Base-by-base conservation (phyloP, 2,113 vertebrate species). In the Agapornis roseicollis region DNA sequence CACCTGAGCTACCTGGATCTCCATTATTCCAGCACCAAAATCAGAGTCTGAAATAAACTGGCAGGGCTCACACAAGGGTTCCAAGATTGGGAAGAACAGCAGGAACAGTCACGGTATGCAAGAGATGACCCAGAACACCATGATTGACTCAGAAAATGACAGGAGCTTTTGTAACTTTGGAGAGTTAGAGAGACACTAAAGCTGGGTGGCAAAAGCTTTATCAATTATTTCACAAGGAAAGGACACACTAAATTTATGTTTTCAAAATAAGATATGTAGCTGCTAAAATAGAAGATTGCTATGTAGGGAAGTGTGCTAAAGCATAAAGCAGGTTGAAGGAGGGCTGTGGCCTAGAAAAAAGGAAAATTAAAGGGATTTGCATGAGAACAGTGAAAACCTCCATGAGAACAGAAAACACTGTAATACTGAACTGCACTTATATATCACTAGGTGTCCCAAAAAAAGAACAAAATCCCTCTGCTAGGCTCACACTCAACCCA, bases 41-140 rank as follows among this genome's bases (percentile, higher is more conserved):
- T 16, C 31, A 10, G 10, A 41, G 44, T 10, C 20, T 47, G 56
- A 80, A 66, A 82, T n/a, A 37, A 60, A 68, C 11, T 11, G 24
- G 18, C 46, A 71, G 83, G 24, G 12, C 24, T 88, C 13, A 28
- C 10, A 33, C 25, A 46, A 68, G 33, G 68, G 47, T 29, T 89
- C 35, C 65, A 81, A 7, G 0, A 0, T 19, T 7, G n/a, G 14
- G 37, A 47, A 69, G 18, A 66, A 35, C 1, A 3, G 16, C 55
- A 55, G 23, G 10, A 68, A 14, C 11, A n/a, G 31, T 3, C 17
- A 12, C 29, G n/a, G 22, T 1, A 18, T 3, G 20, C 11, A 60
- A 85, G 47, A 66, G 47, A 53, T 10, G 39, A 42, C 6, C 70
- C 61, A 76, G 44, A 52, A 77, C 5, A 74, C 12, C 10, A 13